These are phyloP conservation scores for Amblyornis subalaris DNA, from an alignment of 2,113 vertebrate genomes.

Conservation along the genomic window DNA sequence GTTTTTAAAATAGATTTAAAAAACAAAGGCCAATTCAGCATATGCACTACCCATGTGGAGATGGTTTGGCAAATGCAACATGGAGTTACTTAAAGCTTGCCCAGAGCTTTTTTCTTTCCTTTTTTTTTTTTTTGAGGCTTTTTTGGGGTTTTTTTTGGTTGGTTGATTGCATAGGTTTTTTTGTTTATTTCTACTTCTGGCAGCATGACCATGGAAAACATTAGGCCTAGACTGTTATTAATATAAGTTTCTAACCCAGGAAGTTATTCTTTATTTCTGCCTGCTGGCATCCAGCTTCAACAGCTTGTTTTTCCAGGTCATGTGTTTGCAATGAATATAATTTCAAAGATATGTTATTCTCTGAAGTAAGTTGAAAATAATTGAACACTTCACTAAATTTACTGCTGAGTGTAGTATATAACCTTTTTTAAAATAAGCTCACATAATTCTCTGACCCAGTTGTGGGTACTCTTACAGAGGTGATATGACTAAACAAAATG, in stretches of 20 bases:
- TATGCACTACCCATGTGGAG: neutral
- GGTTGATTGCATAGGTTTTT: neutral
- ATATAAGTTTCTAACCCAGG: neutral
- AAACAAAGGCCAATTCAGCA: neutral
- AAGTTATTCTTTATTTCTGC: neutral
- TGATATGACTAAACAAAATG: neutral
- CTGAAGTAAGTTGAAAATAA: neutral
- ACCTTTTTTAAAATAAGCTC: neutral
- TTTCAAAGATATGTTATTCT: neutral
- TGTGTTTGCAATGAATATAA: neutral
- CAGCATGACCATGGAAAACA: neutral
- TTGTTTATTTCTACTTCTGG: neutral
- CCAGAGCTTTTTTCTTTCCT: neutral
- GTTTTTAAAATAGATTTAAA: constrained; percentile 23
- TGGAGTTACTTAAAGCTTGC: constrained; percentile 6
- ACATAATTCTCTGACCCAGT: neutral
- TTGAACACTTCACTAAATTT: neutral
- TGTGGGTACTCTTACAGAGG: neutral
- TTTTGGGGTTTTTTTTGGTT: neutral
- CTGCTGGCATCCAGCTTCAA: neutral
- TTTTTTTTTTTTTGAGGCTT: neutral
- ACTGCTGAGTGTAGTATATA: neutral
- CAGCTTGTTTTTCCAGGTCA: neutral
- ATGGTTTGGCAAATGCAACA: constrained; percentile 1
- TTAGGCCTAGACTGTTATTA: neutral